Conservation (phyloP, 2,797 vertebrate genomes). For the Sciurus carolinensis region DNA sequence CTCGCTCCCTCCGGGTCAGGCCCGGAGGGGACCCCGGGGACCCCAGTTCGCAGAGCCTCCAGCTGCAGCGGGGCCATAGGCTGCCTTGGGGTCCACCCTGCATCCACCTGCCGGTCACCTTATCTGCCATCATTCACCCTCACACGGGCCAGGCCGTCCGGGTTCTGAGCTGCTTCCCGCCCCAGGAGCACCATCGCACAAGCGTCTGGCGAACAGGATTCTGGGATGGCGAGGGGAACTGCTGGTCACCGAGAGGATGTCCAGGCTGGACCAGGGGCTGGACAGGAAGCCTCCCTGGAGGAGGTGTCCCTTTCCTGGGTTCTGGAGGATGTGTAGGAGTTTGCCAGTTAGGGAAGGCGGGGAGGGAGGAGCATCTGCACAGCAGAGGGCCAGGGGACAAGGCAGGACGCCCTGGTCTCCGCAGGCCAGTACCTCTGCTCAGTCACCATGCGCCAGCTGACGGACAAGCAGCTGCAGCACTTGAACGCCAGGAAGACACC, state of each 20-base stretch:
- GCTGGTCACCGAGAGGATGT: not conserved
- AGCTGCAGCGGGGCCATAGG: too few species aligned
- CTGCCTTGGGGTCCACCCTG: not conserved
- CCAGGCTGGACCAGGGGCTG: not conserved
- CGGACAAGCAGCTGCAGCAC: conserved; percentile 92
- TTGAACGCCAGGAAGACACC: conserved; percentile 90
- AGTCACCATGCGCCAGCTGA: conserved; percentile 91
- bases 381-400: accelerated
- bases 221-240: not conserved
- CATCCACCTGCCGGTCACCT: not conserved
- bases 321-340: not conserved
- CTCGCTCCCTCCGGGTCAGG: too few species aligned
- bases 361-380: not conserved
- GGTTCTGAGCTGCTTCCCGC: not conserved
- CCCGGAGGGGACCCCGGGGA: not conserved
- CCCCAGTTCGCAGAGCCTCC: too few species aligned
- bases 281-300: not conserved
- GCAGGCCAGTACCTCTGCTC: conserved; percentile 95
- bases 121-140: not conserved
- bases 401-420: not conserved
- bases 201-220: not conserved
- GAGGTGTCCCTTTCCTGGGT: not conserved
- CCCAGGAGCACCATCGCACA: not conserved
- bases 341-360: not conserved
- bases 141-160: not conserved